Evolutionary conservation across 2,113 vertebrate genomes (phyloP).

Genomic region (Amazona vittata): DNA sequence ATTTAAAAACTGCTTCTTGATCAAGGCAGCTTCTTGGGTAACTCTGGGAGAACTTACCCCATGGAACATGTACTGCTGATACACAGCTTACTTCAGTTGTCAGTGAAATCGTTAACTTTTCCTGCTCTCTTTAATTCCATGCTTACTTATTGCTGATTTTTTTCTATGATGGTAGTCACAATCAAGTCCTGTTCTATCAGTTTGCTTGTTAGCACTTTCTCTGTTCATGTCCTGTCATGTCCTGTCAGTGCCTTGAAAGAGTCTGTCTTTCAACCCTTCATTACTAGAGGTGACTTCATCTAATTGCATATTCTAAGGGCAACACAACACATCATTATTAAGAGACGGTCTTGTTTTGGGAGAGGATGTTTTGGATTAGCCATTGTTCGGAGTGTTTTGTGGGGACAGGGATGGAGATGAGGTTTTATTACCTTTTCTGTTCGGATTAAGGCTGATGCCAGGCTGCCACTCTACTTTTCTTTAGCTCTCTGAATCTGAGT

Average conservation of each 20-base stretch:
- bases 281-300: neutral
- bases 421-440: neutral
- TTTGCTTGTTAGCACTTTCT: neutral
- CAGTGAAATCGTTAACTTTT: neutral
- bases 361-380: neutral
- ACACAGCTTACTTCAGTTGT: neutral
- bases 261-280: neutral
- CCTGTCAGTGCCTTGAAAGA: neutral
- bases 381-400: neutral
- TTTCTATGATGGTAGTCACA: neutral
- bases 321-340: neutral
- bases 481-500: neutral
- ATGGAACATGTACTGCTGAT: neutral
- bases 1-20: neutral
- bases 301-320: neutral
- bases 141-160: neutral
- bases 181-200: neutral
- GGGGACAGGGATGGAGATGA: neutral
- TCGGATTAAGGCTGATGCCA: neutral
- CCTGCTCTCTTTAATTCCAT: neutral
- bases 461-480: neutral
- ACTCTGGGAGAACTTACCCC: neutral
- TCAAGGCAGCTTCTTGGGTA: neutral
- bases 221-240: neutral
- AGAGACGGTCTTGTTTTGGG: neutral